Percentiles rank a stretch among this genome's conserved stretches.
phyloP scores from a whole-genome alignment of 2,888 invertebrate species.

The Idaea biselata region DNA sequence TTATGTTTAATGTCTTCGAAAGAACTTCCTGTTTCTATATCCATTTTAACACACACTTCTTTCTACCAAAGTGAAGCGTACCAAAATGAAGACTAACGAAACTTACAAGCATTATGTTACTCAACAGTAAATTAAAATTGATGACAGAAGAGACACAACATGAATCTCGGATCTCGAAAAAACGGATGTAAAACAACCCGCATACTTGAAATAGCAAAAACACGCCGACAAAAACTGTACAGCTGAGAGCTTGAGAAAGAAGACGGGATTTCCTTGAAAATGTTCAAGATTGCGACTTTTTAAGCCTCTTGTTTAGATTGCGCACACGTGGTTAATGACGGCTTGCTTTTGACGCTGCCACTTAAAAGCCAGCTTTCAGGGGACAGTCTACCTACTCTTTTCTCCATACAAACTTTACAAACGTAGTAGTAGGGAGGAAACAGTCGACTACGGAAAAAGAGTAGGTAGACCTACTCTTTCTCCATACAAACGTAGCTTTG shows the following conservation, averaged over 20 bases:
- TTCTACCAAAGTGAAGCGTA: neutral
- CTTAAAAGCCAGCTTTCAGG: neutral
- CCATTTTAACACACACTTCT: neutral
- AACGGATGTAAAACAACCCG: slow-evolving; percentile 23
- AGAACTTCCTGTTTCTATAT: neutral
- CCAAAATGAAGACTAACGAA: neutral
- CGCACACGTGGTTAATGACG: slow-evolving; percentile 3
- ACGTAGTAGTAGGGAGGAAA: no score
- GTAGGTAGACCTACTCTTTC: no score
- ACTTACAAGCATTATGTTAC: neutral
- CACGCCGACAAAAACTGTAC: slow-evolving; percentile 20
- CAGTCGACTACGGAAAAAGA: no score
- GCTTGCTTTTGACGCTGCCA: neutral
- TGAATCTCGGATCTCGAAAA: slow-evolving; percentile 16
- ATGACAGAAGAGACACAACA: slow-evolving; percentile 22
- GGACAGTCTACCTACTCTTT: no score
- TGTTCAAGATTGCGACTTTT: neutral
- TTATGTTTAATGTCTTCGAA: no score
- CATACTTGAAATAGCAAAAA: slow-evolving; percentile 16
- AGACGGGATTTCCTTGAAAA: slow-evolving; percentile 23
- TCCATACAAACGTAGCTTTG: no score
- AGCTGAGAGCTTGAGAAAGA: slow-evolving; percentile 10
- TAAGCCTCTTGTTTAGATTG: neutral
- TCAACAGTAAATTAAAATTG: slow-evolving; percentile 22
- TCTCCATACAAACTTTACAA: no score